A percentile compares a stretch with the other conserved stretches of the same genome.
Evolutionary conservation across 2,888 invertebrate species (phyloP).

Genomic region (Psococerastis gibbosa): DNA sequence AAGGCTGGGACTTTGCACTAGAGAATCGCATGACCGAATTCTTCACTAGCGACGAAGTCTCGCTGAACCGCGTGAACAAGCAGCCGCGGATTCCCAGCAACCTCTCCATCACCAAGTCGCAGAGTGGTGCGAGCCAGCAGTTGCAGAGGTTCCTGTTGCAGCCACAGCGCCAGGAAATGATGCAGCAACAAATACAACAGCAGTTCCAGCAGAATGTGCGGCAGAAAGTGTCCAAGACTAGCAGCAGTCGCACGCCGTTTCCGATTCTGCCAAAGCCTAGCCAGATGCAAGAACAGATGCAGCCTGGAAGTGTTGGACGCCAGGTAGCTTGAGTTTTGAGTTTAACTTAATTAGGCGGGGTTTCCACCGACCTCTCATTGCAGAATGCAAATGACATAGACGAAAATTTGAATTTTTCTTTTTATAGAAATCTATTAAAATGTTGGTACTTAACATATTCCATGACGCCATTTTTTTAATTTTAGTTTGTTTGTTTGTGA

Average conservation of each 20-base stretch:
- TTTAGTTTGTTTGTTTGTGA: too few species aligned
- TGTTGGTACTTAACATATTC: too few species aligned
- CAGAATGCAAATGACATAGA: too few species aligned
- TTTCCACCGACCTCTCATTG: too few species aligned
- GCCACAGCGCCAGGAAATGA: slow-evolving; percentile 15
- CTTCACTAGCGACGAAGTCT: slow-evolving; percentile 7
- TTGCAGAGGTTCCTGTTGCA: slow-evolving; percentile 8
- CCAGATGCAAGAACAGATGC: not conserved
- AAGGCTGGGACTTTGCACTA: slow-evolving; percentile 14
- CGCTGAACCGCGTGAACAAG: slow-evolving; percentile 11
- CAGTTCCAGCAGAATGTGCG: slow-evolving; percentile 16
- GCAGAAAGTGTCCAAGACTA: slow-evolving; percentile 20
- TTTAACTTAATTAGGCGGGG: too few species aligned
- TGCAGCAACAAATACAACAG: slow-evolving; percentile 20
- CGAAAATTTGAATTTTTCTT: too few species aligned
- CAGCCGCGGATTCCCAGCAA: slow-evolving; percentile 1
- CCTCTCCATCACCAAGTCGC: slow-evolving; percentile 9
- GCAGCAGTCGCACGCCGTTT: slow-evolving; percentile 22
- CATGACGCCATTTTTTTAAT: too few species aligned
- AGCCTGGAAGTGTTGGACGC: not conserved
- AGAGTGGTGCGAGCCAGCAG: slow-evolving; percentile 7
- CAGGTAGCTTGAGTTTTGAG: too few species aligned
- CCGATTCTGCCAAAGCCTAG: slow-evolving; percentile 27
- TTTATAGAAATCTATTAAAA: too few species aligned
- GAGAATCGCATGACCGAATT: slow-evolving; percentile 11